A percentile compares a stretch with the other conserved stretches of the same genome.
Conservation (phyloP, 1,140 invertebrate species). For the Eubasilissa regina region DNA sequence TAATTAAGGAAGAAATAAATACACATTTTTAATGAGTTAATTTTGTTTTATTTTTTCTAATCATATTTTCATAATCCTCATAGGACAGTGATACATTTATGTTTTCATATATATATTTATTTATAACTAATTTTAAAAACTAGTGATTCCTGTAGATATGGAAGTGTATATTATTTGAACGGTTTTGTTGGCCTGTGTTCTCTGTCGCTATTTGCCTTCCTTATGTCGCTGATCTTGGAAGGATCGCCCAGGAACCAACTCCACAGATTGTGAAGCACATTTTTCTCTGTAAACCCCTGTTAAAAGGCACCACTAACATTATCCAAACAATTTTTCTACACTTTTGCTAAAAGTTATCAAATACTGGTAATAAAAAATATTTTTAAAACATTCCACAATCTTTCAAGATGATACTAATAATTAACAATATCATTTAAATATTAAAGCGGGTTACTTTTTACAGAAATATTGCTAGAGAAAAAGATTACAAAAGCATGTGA, state of each 20-base stretch:
- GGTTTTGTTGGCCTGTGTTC: conserved; percentile 23
- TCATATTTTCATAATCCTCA: too few relatives aligned
- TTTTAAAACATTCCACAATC: neutral
- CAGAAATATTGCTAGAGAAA: neutral
- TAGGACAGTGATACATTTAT: too few relatives aligned
- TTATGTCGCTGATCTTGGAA: neutral
- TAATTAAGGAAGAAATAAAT: too few relatives aligned
- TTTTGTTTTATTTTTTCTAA: too few relatives aligned
- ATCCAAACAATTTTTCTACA: too few relatives aligned
- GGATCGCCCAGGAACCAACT: conserved; percentile 30
- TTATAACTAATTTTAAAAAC: too few relatives aligned
- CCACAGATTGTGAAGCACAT: conserved; percentile 19
- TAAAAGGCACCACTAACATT: neutral
- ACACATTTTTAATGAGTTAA: too few relatives aligned
- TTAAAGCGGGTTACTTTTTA: neutral
- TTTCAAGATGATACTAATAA: neutral
- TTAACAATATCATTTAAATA: neutral
- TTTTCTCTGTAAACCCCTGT: conserved; percentile 16
- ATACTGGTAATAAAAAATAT: neutral
- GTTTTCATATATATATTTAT: too few relatives aligned
- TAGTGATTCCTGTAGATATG: too few relatives aligned
- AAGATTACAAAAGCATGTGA: neutral
- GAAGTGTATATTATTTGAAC: conserved; percentile 31
- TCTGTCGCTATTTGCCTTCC: neutral
- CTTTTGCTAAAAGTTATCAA: neutral